Conservation (phyloP, 2,113 vertebrate genomes). For the Labrus mixtus region DNA sequence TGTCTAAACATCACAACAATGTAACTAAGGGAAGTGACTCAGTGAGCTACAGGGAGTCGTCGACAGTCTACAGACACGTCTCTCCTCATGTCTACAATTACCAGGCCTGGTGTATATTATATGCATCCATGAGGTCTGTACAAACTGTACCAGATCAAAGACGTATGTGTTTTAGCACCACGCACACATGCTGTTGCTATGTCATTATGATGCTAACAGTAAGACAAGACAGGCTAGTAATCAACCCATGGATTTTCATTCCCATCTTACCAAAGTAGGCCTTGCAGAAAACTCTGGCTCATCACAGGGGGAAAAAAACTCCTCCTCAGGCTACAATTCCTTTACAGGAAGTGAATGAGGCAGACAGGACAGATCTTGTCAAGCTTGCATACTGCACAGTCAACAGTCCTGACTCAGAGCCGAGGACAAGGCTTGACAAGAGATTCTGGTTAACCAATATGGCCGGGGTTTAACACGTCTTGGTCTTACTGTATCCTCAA, state of each 20-base stretch:
- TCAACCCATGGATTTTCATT: conserved; percentile 4
- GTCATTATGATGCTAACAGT: conserved; percentile 39
- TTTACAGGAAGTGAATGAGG: conserved; percentile 53
- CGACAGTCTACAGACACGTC: not conserved
- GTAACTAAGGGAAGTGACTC: conserved; percentile 75
- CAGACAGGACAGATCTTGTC: conserved; percentile 58
- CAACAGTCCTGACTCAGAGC: conserved; percentile 17
- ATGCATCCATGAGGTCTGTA: not conserved
- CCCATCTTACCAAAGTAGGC: conserved; percentile 13
- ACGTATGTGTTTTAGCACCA: conserved; percentile 3
- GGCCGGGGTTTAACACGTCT: conserved; percentile 19
- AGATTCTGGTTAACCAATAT: conserved; percentile 60
- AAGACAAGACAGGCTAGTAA: conserved; percentile 8
- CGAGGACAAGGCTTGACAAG: conserved; percentile 44
- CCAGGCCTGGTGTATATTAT: conserved; percentile 22
- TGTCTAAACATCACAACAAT: conserved; percentile 50
- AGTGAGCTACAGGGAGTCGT: conserved; percentile 31
- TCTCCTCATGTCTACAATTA: conserved; percentile 38
- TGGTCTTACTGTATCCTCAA: conserved; percentile 7
- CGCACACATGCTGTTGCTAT: conserved; percentile 2
- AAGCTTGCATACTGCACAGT: conserved; percentile 3
- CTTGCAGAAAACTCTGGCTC: conserved; percentile 13
- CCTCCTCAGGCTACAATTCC: conserved; percentile 41
- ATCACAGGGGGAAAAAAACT: conserved; percentile 18
- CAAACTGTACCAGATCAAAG: conserved; percentile 8